Evolutionary conservation across 1,140 invertebrate species (phyloP).

Genomic region (Ericerus pela): DNA sequence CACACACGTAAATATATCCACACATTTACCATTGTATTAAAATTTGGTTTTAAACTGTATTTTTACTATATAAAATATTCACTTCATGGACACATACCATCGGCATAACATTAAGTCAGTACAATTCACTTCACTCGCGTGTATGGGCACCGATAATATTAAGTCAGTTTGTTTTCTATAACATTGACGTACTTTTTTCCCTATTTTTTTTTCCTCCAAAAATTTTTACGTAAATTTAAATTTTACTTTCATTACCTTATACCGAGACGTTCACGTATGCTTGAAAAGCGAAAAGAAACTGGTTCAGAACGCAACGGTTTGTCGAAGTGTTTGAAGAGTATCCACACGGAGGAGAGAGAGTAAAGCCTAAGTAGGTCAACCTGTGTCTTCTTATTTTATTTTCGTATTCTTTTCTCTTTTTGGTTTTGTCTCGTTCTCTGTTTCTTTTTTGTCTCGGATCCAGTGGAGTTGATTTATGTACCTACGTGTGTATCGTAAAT

Average conservation of each 20-base stretch:
- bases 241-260: neutral
- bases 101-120: too few species aligned
- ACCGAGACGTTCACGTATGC: neutral
- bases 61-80: too few species aligned
- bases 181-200: neutral
- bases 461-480: too few species aligned
- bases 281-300: neutral
- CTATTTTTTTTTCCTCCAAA: neutral
- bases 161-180: neutral
- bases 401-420: too few species aligned
- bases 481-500: too few species aligned
- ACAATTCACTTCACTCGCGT: neutral
- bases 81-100: too few species aligned
- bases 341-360: neutral
- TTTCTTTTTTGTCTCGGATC: too few species aligned
- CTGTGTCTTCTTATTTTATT: constrained; percentile 6
- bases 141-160: neutral
- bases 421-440: too few species aligned
- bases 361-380: constrained; percentile 2
- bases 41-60: neutral
- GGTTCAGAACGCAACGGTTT: neutral
- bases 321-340: too few species aligned
- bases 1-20: too few species aligned
- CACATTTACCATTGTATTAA: too few species aligned
- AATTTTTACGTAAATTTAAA: neutral